These are phyloP conservation scores for Cossypha caffra DNA, from an alignment of 2,797 vertebrate species.

Conservation along the genomic window DNA sequence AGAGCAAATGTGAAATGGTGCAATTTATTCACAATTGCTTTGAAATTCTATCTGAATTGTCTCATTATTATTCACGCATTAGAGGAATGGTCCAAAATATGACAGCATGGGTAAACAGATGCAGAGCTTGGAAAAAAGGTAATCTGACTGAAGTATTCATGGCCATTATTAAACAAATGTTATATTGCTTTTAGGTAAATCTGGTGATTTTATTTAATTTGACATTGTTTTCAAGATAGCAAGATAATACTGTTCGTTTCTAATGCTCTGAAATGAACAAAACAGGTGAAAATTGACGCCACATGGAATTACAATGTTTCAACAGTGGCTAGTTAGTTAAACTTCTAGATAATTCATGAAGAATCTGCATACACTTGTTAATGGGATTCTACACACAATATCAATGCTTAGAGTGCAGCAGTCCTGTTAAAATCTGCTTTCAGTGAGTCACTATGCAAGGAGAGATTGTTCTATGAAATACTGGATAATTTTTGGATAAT, in stretches of 20 bases:
- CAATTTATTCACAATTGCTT: constrained; percentile 71
- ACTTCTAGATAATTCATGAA: constrained; percentile 35
- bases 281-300: constrained; percentile 53
- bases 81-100: constrained; percentile 62
- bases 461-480: constrained; percentile 47
- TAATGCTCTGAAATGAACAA: constrained; percentile 57
- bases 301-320: constrained; percentile 24
- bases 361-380: constrained; percentile 56
- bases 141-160: constrained; percentile 62
- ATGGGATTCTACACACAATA: constrained; percentile 57
- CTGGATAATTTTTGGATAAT: constrained; percentile 34
- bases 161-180: constrained; percentile 61
- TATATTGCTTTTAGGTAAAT: constrained; percentile 64
- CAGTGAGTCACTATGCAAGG: constrained; percentile 54
- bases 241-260: constrained; percentile 43
- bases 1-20: constrained; percentile 64
- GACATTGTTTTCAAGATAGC: constrained; percentile 65
- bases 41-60: constrained; percentile 65
- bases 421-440: constrained; percentile 47
- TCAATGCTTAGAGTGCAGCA: constrained; percentile 41
- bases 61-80: constrained; percentile 54
- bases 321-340: constrained; percentile 58
- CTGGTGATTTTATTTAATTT: constrained; percentile 68
- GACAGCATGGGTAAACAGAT: constrained; percentile 54
- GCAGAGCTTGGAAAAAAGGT: constrained; percentile 57